These are phyloP conservation scores for Silurus lanzhouensis DNA, from an alignment of 2,797 vertebrate genomes.

Conservation along the genomic window DNA sequence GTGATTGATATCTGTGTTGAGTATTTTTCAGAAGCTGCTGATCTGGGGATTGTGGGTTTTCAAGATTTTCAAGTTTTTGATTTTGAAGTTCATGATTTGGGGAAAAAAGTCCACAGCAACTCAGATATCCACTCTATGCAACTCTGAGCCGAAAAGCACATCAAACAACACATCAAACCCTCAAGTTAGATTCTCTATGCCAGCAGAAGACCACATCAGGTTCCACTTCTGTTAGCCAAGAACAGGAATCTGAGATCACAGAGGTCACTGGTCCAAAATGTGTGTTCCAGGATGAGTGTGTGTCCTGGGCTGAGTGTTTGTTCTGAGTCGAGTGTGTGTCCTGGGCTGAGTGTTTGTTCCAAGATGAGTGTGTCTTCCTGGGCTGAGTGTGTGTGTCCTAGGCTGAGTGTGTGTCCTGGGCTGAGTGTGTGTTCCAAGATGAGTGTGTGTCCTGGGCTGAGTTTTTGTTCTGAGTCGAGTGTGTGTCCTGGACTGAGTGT, in stretches of 20 bases:
- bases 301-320: background rate
- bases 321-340: too few species aligned
- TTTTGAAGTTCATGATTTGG: too few species aligned
- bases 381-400: too few species aligned
- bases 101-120: background rate
- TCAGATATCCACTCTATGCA: background rate
- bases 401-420: too few species aligned
- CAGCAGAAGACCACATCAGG: background rate
- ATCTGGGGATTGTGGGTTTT: background rate
- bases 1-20: background rate
- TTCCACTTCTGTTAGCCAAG: background rate
- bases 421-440: too few species aligned
- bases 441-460: too few species aligned
- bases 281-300: conserved; percentile 34
- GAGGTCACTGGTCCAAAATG: background rate
- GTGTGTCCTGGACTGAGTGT: too few species aligned
- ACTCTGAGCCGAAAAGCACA: background rate
- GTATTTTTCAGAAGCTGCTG: background rate
- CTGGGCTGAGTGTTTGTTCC: too few species aligned
- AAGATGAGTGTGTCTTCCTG: too few species aligned
- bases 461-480: too few species aligned
- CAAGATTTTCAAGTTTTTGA: background rate
- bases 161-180: background rate
- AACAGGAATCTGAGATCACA: background rate
- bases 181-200: background rate